Evolutionary conservation across 1,140 invertebrate genomes (phyloP).

Genomic region (Leptinotarsa undecemlineata): DNA sequence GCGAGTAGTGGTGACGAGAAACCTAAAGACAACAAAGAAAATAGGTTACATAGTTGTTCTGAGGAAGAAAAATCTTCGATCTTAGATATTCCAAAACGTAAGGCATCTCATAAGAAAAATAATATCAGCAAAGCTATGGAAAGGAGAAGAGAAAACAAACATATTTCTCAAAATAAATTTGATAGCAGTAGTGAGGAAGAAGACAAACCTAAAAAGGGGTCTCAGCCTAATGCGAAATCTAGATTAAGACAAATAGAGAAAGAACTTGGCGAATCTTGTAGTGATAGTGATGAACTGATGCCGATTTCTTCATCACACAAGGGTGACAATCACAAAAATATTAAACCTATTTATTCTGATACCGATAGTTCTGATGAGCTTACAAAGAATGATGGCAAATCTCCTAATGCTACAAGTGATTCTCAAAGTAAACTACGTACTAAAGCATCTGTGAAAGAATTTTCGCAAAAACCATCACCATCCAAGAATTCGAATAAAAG

Average conservation of each 20-base stretch:
- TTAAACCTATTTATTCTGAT: slow-evolving; percentile 67
- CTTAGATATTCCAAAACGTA: slow-evolving; percentile 42
- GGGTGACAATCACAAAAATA: slow-evolving; percentile 49
- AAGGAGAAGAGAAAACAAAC: slow-evolving; percentile 38
- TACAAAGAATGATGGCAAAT: slow-evolving; percentile 59
- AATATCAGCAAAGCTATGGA: slow-evolving; percentile 44
- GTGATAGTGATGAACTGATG: slow-evolving; percentile 78
- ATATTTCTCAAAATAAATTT: slow-evolving; percentile 55
- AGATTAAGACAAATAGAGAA: slow-evolving; percentile 70
- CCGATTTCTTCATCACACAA: slow-evolving; percentile 60
- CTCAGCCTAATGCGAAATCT: slow-evolving; percentile 57
- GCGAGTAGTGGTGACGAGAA: slow-evolving; percentile 63
- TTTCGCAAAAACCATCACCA: slow-evolving; percentile 57
- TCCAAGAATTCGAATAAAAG: slow-evolving; percentile 39
- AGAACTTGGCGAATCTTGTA: slow-evolving; percentile 67
- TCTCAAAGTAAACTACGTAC: slow-evolving; percentile 71
- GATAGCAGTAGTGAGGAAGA: slow-evolving; percentile 67
- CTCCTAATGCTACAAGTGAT: slow-evolving; percentile 64
- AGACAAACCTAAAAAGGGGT: slow-evolving; percentile 58
- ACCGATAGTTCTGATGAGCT: slow-evolving; percentile 63
- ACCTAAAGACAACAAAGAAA: slow-evolving; percentile 55
- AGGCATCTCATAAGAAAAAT: slow-evolving; percentile 30
- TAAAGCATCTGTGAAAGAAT: slow-evolving; percentile 83
- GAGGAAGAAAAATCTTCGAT: slow-evolving; percentile 52
- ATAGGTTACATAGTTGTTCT: slow-evolving; percentile 44